These are phyloP conservation scores for Apodemia hepburni DNA, from an alignment of 2,888 invertebrate genomes.

Conservation along the genomic window DNA sequence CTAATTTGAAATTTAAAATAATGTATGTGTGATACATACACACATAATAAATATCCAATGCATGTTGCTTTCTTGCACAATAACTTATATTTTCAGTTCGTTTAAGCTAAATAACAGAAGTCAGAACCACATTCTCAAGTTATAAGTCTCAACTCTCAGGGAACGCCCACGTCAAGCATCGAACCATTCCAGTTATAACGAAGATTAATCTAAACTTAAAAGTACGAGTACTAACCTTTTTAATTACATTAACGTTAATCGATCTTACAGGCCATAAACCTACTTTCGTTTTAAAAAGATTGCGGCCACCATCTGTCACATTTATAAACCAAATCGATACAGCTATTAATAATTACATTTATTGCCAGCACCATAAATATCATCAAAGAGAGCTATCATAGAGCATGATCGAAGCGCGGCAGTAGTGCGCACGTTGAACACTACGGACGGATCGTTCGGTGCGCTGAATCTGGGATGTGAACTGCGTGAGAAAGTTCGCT, in stretches of 20 bases:
- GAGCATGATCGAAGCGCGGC: conserved; percentile 34
- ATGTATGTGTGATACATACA: too few species aligned
- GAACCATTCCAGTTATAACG: background rate
- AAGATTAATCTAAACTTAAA: conserved; percentile 13
- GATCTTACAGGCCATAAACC: conserved; percentile 6
- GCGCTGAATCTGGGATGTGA: conserved; percentile 49
- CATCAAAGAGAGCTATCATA: conserved; percentile 29
- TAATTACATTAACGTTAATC: conserved; percentile 16
- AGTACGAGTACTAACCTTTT: conserved; percentile 1
- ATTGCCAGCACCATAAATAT: conserved; percentile 27
- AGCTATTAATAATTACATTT: conserved; percentile 23
- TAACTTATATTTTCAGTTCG: background rate
- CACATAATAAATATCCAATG: too few species aligned
- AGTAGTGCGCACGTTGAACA: conserved; percentile 39
- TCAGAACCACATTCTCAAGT: conserved; percentile 4
- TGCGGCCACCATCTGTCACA: conserved; percentile 18
- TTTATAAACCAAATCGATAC: conserved; percentile 19
- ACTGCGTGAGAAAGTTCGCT: conserved; percentile 63
- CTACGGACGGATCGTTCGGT: conserved; percentile 29
- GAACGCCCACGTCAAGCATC: conserved; percentile 6
- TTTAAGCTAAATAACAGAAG: background rate
- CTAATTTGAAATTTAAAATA: too few species aligned
- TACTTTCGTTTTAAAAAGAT: conserved; percentile 21
- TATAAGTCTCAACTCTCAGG: background rate
- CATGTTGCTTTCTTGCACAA: too few species aligned